Evolutionary conservation across 1,140 invertebrate genomes (phyloP).

Genomic region (Chlorops oryzae): DNA sequence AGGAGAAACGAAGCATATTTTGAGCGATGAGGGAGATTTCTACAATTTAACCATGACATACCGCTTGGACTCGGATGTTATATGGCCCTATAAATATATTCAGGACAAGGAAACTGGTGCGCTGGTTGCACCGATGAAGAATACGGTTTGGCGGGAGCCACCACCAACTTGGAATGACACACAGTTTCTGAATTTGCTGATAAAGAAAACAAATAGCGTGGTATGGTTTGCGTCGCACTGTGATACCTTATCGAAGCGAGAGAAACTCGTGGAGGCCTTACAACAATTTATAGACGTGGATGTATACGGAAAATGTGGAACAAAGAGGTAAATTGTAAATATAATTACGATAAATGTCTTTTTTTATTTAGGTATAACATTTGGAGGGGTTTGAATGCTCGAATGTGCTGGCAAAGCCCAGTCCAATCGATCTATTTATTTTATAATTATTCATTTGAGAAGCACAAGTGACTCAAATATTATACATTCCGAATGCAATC

Average conservation of each 20-base stretch:
- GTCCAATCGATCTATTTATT: too few relatives aligned
- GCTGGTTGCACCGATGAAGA: conserved; percentile 23
- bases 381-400: too few relatives aligned
- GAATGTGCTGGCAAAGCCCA: too few relatives aligned
- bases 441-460: too few relatives aligned
- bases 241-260: conserved; percentile 50
- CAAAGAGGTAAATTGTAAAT: conserved; percentile 32
- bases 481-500: too few relatives aligned
- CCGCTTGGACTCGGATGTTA: conserved; percentile 58
- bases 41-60: conserved; percentile 59
- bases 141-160: conserved; percentile 23
- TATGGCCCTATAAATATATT: conserved; percentile 55
- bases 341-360: too few relatives aligned
- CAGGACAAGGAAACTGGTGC: conserved; percentile 26
- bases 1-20: conserved; percentile 32
- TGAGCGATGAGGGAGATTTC: conserved; percentile 28
- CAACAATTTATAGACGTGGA: conserved; percentile 56
- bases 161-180: conserved; percentile 22
- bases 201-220: conserved; percentile 47
- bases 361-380: too few relatives aligned
- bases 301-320: conserved; percentile 60
- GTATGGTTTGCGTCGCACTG: conserved; percentile 63
- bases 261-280: conserved; percentile 52
- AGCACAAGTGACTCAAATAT: too few relatives aligned
- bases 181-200: conserved; percentile 30